Conservation (phyloP, 2,113 vertebrate species). For the Oncorhynchus keta region DNA sequence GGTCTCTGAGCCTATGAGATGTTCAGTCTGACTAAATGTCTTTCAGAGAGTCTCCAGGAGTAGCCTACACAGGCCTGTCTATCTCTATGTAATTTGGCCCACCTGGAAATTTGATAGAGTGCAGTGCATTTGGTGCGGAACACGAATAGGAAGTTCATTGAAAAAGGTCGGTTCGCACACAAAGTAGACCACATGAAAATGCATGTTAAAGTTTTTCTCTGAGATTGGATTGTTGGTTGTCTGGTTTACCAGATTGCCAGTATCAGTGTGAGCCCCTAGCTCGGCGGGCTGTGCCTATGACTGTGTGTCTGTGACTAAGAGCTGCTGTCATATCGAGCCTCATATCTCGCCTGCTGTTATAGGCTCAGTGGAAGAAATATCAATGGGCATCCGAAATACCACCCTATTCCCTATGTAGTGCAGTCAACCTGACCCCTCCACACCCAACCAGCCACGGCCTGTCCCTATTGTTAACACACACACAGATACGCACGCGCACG, state of each 20-base stretch:
- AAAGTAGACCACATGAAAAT: background rate
- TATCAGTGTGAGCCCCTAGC: background rate
- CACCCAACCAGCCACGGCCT: no score
- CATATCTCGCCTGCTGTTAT: constrained; percentile 50
- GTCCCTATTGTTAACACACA: constrained; percentile 1
- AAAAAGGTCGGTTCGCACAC: background rate
- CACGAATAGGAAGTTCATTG: no score
- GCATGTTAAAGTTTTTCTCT: background rate
- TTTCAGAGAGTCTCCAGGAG: no score
- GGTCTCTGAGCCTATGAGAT: no score
- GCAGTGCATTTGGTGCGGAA: no score
- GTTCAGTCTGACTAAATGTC: no score
- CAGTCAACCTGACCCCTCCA: background rate
- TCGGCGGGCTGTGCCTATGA: background rate
- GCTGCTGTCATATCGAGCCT: constrained; percentile 32
- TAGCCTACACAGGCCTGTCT: no score
- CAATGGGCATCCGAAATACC: background rate
- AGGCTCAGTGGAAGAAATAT: constrained; percentile 53
- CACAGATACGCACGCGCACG: background rate
- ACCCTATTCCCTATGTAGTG: no score
- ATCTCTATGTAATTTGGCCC: no score
- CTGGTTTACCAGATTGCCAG: background rate
- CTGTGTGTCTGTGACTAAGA: constrained; percentile 55
- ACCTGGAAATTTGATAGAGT: no score
- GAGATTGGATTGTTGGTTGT: background rate